phyloP scores from a whole-genome alignment of 2,797 vertebrate species.

The Carduelis carduelis region DNA sequence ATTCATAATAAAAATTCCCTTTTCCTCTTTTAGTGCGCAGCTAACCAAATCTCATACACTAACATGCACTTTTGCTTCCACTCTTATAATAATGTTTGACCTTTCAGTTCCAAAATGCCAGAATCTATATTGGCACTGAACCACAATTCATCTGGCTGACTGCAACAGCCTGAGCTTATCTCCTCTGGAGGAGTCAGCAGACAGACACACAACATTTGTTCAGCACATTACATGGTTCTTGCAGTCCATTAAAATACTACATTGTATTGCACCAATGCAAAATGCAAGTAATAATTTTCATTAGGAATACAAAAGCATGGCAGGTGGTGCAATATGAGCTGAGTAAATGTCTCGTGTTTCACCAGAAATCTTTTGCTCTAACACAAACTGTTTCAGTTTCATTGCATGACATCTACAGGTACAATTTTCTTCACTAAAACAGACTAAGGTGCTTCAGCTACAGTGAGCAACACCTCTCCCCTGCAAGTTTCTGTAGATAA shows the following conservation, averaged over 20 bases:
- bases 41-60: background rate
- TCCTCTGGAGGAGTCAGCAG: background rate
- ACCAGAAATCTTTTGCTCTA: background rate
- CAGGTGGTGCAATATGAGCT: background rate
- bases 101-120: background rate
- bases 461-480: background rate
- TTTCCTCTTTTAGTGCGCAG: background rate
- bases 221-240: accelerated
- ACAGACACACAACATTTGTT: background rate
- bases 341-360: background rate
- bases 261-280: background rate
- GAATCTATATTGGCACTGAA: background rate
- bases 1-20: background rate
- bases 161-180: background rate
- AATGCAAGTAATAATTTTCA: background rate
- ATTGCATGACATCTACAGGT: background rate
- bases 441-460: background rate
- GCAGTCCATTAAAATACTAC: background rate
- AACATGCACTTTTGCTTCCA: background rate
- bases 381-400: background rate
- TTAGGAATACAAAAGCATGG: background rate
- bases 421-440: background rate
- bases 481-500: background rate
- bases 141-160: background rate
- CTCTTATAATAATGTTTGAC: background rate